A percentile compares a stretch with the other conserved stretches of the same genome.
phyloP scores from a whole-genome alignment of 2,113 vertebrate species.

The Acrocephalus arundinaceus region DNA sequence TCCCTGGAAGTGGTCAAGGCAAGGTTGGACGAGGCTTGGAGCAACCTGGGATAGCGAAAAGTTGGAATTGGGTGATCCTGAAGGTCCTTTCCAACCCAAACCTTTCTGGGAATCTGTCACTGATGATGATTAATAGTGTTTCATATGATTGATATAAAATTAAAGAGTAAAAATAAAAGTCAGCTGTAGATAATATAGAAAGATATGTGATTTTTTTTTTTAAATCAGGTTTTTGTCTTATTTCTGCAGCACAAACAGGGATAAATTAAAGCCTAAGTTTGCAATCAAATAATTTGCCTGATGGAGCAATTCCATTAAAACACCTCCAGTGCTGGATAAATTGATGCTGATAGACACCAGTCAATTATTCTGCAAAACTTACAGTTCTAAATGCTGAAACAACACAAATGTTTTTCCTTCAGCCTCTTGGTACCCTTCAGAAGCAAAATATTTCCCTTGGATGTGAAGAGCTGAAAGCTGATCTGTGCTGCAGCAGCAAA shows the following conservation, averaged over 20 bases:
- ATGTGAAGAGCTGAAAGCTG: not conserved
- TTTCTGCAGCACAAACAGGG: not conserved
- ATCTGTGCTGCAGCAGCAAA: not conserved
- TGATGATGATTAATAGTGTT: not conserved
- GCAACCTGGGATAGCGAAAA: not conserved
- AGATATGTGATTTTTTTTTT: fast-evolving
- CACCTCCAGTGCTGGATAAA: not conserved
- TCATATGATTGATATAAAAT: fast-evolving
- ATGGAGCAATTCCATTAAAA: not conserved
- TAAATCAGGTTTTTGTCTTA: not conserved
- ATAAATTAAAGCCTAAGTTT: not conserved
- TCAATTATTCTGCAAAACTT: not conserved
- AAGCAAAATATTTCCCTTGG: not conserved
- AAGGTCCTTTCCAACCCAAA: not conserved
- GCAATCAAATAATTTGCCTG: not conserved
- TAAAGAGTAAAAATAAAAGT: not conserved
- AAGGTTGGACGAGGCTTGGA: not conserved
- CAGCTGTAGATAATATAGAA: not conserved
- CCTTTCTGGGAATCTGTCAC: not conserved
- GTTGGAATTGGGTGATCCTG: not conserved
- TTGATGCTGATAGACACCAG: not conserved
- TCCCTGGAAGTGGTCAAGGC: not conserved
- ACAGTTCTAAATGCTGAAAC: not conserved
- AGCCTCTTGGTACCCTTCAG: not conserved
- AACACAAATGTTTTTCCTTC: not conserved